phyloP scores from a whole-genome alignment of 1,140 invertebrate species.

The Cydia fagiglandana region DNA sequence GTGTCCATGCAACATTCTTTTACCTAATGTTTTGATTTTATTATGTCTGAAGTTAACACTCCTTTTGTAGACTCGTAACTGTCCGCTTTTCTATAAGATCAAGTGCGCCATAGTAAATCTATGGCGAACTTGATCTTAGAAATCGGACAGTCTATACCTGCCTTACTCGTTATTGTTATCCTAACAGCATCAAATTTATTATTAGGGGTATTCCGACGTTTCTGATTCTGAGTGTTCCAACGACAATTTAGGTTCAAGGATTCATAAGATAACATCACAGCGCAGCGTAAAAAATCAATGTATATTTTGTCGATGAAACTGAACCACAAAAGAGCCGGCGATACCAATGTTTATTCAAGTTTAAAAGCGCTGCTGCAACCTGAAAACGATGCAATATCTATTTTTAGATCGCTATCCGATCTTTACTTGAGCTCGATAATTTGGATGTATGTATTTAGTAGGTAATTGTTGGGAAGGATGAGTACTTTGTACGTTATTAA shows the following conservation, averaged over 20 bases:
- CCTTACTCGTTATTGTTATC: too few relatives aligned
- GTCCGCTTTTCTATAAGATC: too few relatives aligned
- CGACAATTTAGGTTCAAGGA: neutral
- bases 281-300: neutral
- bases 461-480: neutral
- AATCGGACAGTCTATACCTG: too few relatives aligned
- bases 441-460: neutral
- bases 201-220: too few relatives aligned
- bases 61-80: too few relatives aligned
- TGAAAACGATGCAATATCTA: slow-evolving; percentile 22
- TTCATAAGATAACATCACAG: neutral
- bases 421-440: neutral
- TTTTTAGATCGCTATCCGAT: slow-evolving; percentile 26
- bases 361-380: slow-evolving; percentile 23
- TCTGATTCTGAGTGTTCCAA: neutral
- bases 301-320: slow-evolving; percentile 3
- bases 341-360: slow-evolving; percentile 25
- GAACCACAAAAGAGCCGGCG: slow-evolving; percentile 10
- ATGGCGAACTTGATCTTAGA: too few relatives aligned
- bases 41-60: neutral
- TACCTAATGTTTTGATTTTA: neutral
- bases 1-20: neutral
- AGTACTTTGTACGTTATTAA: neutral
- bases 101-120: too few relatives aligned
- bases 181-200: too few relatives aligned